A percentile compares a stretch with the other conserved stretches of the same genome.
Conservation (phyloP, 2,888 invertebrate species). For the Dinocampus coccinellae region DNA sequence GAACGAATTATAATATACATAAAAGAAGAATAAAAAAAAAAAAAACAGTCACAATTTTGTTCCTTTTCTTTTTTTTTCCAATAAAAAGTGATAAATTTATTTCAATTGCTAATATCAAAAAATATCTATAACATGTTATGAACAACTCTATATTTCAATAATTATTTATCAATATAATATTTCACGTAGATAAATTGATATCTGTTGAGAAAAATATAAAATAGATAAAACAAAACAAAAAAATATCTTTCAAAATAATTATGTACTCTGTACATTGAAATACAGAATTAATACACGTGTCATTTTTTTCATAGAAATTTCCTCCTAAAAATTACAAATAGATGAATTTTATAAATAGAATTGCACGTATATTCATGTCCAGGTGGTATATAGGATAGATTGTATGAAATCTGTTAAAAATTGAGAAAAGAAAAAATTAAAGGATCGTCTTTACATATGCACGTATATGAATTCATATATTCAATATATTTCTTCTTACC, state of each 20-base stretch:
- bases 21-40: too few relatives aligned
- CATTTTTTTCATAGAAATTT: conserved; percentile 12
- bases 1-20: too few relatives aligned
- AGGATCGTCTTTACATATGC: not conserved
- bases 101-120: too few relatives aligned
- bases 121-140: too few relatives aligned
- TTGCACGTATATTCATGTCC: conserved; percentile 29
- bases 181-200: too few relatives aligned
- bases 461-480: not conserved
- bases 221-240: not conserved
- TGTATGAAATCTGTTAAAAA: not conserved
- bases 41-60: too few relatives aligned
- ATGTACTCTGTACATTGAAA: conserved; percentile 22
- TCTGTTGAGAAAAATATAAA: not conserved
- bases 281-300: conserved; percentile 32
- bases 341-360: conserved; percentile 30
- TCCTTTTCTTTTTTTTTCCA: too few relatives aligned
- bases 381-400: not conserved
- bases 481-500: not conserved
- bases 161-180: too few relatives aligned
- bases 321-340: conserved; percentile 26
- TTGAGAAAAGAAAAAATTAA: not conserved
- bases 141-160: too few relatives aligned
- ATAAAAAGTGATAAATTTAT: too few relatives aligned
- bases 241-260: conserved; percentile 24